Conservation (phyloP, 2,888 invertebrate species). For the Brachyopa scutellaris region DNA sequence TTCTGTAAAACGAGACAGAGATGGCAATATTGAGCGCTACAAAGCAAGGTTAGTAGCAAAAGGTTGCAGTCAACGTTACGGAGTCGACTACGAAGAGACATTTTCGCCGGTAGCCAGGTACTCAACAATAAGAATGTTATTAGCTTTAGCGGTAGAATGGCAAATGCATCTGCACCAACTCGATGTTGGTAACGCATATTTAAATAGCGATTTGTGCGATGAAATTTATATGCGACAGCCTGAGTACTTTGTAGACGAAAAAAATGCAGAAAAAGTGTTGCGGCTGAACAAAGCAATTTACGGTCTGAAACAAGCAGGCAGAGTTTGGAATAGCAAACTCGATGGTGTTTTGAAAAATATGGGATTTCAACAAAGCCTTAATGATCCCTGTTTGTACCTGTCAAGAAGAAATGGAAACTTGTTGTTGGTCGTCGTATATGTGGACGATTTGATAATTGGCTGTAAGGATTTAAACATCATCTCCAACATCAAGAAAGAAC, state of each 20-base stretch:
- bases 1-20: constrained; percentile 39
- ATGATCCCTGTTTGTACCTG: constrained; percentile 69
- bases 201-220: constrained; percentile 59
- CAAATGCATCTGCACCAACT: constrained; percentile 32
- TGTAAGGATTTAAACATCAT: not conserved
- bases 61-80: constrained; percentile 18
- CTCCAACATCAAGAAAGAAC: not conserved
- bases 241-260: constrained; percentile 39
- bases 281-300: constrained; percentile 69
- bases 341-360: constrained; percentile 17
- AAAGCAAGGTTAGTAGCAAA: constrained; percentile 68
- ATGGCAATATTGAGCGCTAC: constrained; percentile 55
- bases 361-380: constrained; percentile 54
- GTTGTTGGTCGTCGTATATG: constrained; percentile 42
- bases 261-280: constrained; percentile 41
- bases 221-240: constrained; percentile 62
- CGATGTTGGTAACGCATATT: constrained; percentile 60
- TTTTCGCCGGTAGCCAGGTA: constrained; percentile 22
- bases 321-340: constrained; percentile 63
- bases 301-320: constrained; percentile 72
- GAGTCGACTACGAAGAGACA: constrained; percentile 13
- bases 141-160: constrained; percentile 20
- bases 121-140: constrained; percentile 23
- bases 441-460: constrained; percentile 63
- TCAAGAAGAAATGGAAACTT: constrained; percentile 11